Base-by-base conservation (phyloP, 2,888 invertebrate species). In the Bombylius major region DNA sequence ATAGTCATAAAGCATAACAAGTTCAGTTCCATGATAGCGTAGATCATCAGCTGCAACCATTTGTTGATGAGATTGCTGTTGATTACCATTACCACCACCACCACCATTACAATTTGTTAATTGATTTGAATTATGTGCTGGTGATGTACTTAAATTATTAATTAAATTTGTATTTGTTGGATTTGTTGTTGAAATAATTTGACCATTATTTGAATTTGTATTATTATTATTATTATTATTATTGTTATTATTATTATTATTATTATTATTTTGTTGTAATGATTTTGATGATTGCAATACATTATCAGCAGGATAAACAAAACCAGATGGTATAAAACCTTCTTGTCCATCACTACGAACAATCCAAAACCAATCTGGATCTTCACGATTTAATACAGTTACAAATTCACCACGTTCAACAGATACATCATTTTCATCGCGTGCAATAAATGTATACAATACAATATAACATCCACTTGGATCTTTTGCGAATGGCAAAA, bases 341-440 rank as follows among this genome's bases (percentile, higher is more conserved):
- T 96, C 95, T 65, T 91, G 90, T 0, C 91, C 92, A 68, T 95
- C 92, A 63, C 88, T 88, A 63, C 93, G 80, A 46, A 92, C 86
- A 54, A 96, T 90, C 95, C 95, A 96, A 72, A 88, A 95, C 96
- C 96, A 96, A 72, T 95, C 94, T 0, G 91, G 88, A 75, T 96
- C 95, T 70, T 95, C 95, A 66, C 90, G 81, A 74, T 96, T 96
- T 55, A 96, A 75, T 13, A 96, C 91, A 57, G 94, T 94, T n/a
- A 96, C 93, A 75, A 95, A 90, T 70, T 96, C 95, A 0, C 95
- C 95, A 51, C 93, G 78, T 66, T 93, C 91, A 1, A 96, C 95
- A 46, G 89, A 90, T 0, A 95, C 87, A 71, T 96, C 96, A 67
- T 95, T 94, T 70, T 95, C 95, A 69, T 95, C 93, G 44, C 92